Evolutionary conservation across 2,113 vertebrate species (phyloP), one percentile per base, ranked within the genome.

Genomic region (Gasterosteus nipponicus): DNA sequence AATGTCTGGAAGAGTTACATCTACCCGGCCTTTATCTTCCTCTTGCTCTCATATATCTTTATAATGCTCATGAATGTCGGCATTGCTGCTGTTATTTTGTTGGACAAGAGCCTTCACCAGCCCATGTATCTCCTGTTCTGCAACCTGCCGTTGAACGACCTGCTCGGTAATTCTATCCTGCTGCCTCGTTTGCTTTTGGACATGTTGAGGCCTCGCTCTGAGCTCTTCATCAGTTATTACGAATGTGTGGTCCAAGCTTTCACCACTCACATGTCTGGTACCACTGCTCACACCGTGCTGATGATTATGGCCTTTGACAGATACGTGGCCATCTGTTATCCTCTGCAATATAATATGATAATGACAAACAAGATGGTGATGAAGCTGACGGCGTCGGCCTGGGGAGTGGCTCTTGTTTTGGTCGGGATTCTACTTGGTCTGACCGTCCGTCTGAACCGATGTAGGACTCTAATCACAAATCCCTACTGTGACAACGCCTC

Each of bases 271-370:
- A 18, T 64, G 22, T 74, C 44, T 62, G 41, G 22, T 3, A 54
- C 65, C 38, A 84, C 84, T 10, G 72, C 77, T 1, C 91, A 93
- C 56, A 89, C 87, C 0, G 60, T 92, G 7, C 87, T 94, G 2
- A 92, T 93, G 77, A 90, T 89, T 2, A 92, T 93, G 93, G 89
- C 92, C 0, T 91, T 91, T 10, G 92, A 94, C 69, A 83, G 93
- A 41, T 93, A 92, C 4, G 81, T 92, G 72, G 92, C 93, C 62
- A 93, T 94, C 75, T 93, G 91, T 14, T 83, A 86, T 19, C 90
- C 93, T 0, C 64, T 93, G 60, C 81, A 68, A 10, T 93, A 93
- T 9, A 1, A 75, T 0, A 0, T 67, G 14, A 85, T 93, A 60
- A 93, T 93, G 89, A 92, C 33, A 42, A 62, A 61, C 61, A 72